A percentile compares a stretch with the other conserved stretches of the same genome.
Evolutionary conservation across 2,888 invertebrate genomes (phyloP).

Genomic region (Drosophila meridiana): DNA sequence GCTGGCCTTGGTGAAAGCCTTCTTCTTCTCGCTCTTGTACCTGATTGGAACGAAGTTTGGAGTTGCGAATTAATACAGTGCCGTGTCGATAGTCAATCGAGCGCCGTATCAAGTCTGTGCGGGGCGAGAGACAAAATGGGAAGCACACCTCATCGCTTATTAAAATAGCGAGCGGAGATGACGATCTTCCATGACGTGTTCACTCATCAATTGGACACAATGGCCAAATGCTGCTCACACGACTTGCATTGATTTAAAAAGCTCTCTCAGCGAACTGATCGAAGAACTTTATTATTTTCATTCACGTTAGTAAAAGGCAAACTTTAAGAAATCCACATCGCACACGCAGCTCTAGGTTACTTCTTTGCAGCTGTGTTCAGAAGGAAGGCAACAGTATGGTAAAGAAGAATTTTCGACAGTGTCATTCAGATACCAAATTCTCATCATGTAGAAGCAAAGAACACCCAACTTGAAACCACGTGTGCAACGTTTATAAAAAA

Average conservation of each 20-base stretch:
- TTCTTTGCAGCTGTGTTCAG: slow-evolving; percentile 73
- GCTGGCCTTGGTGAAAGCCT: slow-evolving; percentile 99
- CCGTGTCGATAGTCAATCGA: slow-evolving; percentile 38
- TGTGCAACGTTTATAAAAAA: slow-evolving; percentile 37
- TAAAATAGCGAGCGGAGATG: slow-evolving; percentile 89
- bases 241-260: slow-evolving; percentile 81
- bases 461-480: slow-evolving; percentile 45
- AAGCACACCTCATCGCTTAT: slow-evolving; percentile 88
- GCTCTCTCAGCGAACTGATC: slow-evolving; percentile 89
- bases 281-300: slow-evolving; percentile 87
- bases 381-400: slow-evolving; percentile 85
- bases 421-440: slow-evolving; percentile 83
- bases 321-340: not conserved
- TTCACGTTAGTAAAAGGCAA: slow-evolving; percentile 53
- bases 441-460: slow-evolving; percentile 80
- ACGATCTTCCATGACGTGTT: slow-evolving; percentile 83
- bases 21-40: slow-evolving; percentile 99
- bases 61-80: slow-evolving; percentile 46
- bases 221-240: slow-evolving; percentile 82
- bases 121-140: slow-evolving; percentile 85
- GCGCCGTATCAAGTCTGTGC: slow-evolving; percentile 59
- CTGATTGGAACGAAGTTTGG: slow-evolving; percentile 86
- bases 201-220: slow-evolving; percentile 63
- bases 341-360: slow-evolving; percentile 16
- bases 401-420: slow-evolving; percentile 76